phyloP scores from a whole-genome alignment of 2,797 vertebrate genomes.

The Prunella strophiata region DNA sequence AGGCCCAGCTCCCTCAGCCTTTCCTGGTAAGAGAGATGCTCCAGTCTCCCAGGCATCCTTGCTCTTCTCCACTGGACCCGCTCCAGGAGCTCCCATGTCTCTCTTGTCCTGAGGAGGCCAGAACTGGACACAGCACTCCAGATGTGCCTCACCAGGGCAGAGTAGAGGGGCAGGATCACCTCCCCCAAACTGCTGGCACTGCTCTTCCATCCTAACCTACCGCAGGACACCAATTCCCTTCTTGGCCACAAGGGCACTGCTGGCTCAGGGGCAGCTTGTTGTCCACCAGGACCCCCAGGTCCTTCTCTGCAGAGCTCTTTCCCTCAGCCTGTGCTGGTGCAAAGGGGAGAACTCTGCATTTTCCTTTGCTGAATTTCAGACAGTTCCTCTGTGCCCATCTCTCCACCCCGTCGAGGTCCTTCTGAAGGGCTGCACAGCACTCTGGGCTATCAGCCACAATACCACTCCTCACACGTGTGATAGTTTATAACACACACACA shows the following conservation, averaged over 20 bases:
- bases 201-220: neutral
- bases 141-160: neutral
- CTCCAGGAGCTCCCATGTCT: neutral
- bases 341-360: neutral
- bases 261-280: neutral
- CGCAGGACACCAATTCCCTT: neutral
- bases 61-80: accelerated
- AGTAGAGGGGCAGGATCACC: neutral
- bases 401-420: accelerated
- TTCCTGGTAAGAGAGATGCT: neutral
- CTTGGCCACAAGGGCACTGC: neutral
- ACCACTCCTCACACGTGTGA: neutral
- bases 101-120: neutral
- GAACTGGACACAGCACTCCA: neutral
- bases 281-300: neutral
- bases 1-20: neutral
- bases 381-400: neutral
- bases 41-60: neutral
- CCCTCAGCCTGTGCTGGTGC: neutral
- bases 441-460: accelerated
- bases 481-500: neutral
- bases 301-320: neutral
- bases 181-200: accelerated
- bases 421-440: neutral
- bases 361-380: neutral